phyloP scores from a whole-genome alignment of 2,797 vertebrate genomes.

The Tragopan temminckii region DNA sequence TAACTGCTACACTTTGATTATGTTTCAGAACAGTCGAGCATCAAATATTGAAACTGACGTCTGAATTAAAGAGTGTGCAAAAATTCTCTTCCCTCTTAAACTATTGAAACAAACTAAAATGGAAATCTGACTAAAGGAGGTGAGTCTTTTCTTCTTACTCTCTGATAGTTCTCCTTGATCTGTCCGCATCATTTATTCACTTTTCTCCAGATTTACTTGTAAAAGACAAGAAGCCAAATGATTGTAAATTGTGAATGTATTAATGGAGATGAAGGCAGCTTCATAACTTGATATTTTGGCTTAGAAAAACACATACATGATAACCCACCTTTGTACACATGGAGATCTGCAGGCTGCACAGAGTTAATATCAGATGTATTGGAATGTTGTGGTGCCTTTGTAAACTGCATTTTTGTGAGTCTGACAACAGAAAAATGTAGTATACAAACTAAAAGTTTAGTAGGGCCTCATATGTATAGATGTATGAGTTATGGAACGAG shows the following conservation, averaged over 20 bases:
- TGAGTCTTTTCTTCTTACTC: slow-evolving; percentile 57
- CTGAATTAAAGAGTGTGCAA: slow-evolving; percentile 5
- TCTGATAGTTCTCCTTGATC: background rate
- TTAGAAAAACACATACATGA: background rate
- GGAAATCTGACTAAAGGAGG: slow-evolving; percentile 78
- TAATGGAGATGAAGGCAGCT: background rate
- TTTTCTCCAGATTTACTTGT: background rate
- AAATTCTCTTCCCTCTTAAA: slow-evolving; percentile 24
- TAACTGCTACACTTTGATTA: slow-evolving; percentile 66
- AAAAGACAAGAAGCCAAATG: background rate
- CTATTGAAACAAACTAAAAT: slow-evolving; percentile 58
- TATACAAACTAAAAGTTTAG: background rate
- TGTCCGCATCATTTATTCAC: background rate
- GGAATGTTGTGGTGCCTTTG: background rate
- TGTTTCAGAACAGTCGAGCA: slow-evolving; percentile 75
- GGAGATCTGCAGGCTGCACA: background rate
- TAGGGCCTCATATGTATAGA: background rate
- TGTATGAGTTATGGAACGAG: background rate
- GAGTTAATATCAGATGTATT: background rate
- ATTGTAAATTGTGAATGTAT: background rate
- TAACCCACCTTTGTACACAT: background rate
- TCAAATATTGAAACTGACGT: slow-evolving; percentile 61
- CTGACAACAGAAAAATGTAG: background rate
- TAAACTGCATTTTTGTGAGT: background rate
- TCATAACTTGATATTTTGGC: background rate